phyloP scores from a whole-genome alignment of 2,888 invertebrate species.

The Troilus luridus region DNA sequence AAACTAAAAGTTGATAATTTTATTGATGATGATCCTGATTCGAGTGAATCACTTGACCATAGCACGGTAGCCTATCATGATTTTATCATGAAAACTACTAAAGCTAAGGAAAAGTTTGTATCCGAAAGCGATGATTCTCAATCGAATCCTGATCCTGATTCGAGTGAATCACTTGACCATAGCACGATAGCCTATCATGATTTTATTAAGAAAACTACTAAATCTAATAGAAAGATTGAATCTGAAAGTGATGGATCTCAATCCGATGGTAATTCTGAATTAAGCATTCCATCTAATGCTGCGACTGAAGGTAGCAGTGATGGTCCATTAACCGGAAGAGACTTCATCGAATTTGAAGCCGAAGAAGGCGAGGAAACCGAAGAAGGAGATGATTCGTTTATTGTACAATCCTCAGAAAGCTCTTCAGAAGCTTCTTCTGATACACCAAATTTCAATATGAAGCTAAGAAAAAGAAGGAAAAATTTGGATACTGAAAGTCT shows the following conservation, averaged over 20 bases:
- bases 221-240: too few relatives aligned
- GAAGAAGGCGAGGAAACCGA: constrained; percentile 24
- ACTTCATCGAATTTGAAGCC: constrained; percentile 6
- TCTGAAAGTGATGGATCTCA: too few relatives aligned
- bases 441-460: too few relatives aligned
- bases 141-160: neutral
- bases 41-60: neutral
- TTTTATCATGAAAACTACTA: neutral
- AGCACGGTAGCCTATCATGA: neutral
- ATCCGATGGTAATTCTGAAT: neutral
- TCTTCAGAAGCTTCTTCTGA: neutral
- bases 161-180: neutral
- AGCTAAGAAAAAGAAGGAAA: neutral
- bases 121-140: neutral
- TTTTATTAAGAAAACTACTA: too few relatives aligned
- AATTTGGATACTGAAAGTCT: neutral
- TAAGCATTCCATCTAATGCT: neutral
- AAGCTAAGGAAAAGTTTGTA: neutral
- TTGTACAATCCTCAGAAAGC: neutral
- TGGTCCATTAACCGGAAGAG: neutral
- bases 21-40: neutral
- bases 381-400: neutral
- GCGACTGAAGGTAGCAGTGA: neutral
- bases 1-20: too few relatives aligned
- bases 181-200: too few relatives aligned